These are phyloP conservation scores for Sminthopsis crassicaudata DNA, from an alignment of 2,113 vertebrate species.

Conservation along the genomic window DNA sequence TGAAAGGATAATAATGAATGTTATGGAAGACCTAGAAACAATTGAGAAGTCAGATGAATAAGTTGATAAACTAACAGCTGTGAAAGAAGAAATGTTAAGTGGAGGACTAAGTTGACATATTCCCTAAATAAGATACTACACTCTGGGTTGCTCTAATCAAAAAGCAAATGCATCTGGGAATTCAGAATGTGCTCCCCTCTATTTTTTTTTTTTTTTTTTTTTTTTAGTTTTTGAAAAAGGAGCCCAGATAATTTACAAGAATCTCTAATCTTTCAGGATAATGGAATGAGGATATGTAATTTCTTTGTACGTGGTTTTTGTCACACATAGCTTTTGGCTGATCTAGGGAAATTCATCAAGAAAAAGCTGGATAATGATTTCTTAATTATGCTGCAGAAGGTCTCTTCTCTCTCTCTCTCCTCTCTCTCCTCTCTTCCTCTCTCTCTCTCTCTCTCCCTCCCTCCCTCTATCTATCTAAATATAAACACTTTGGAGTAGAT, in stretches of 20 bases:
- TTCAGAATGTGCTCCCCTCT: background rate
- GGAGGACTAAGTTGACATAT: background rate
- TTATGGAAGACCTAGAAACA: background rate
- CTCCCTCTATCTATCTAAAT: too few species aligned
- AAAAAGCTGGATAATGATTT: background rate
- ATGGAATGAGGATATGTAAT: background rate
- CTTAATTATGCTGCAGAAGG: background rate
- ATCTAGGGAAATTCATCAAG: background rate
- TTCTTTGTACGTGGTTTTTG: background rate
- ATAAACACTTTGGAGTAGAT: background rate
- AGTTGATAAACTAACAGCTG: background rate
- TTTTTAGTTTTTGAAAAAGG: background rate
- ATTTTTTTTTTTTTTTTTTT: background rate
- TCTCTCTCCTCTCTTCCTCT: too few species aligned
- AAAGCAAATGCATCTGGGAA: background rate
- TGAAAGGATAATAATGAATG: background rate
- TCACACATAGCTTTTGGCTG: background rate
- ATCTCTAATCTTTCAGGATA: background rate
- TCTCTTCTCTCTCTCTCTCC: too few species aligned
- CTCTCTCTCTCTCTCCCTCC: too few species aligned
- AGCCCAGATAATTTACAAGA: background rate
- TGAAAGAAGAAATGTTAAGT: background rate
- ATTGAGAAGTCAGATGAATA: background rate
- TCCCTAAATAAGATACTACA: background rate
- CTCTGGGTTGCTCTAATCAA: background rate